Evolutionary conservation across 2,888 invertebrate species (phyloP), one percentile per base, ranked within the genome.

Genomic region (Drosophila monieri): DNA sequence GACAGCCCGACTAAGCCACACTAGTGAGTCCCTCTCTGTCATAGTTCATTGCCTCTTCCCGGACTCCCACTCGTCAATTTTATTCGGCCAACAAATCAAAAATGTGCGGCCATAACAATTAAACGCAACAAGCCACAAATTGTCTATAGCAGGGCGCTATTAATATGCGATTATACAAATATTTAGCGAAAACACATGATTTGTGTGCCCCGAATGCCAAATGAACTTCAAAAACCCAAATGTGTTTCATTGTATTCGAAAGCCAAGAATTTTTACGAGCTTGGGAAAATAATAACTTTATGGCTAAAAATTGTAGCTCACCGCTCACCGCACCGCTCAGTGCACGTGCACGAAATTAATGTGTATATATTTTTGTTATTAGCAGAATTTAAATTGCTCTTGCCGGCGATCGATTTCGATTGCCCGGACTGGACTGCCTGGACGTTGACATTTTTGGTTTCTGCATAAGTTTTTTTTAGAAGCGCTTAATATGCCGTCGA

Each of bases 91-190:
- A 32, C 47, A 64, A 52, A 64, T 61, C 52, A 46, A 30, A 35
- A n/a, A 47, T 46, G 39, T 53, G 55, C 47, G 9, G 41, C 35
- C 30, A 57, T 55, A 59, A 55, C 52, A 71, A 44, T 68, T 70
- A 70, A 25, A 51, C 57, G 39, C 67, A 62, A 49, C 57, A 51
- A 39, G 27, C 62, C 43, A 54, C 62, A 72, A 56, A 75, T 77
- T 81, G 75, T 72, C 76, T 73, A 85, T 78, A 85, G 68, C 68
- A 74, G 84, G 78, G 88, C 84, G 88, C 81, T 88, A 89, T 90
- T 90, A 89, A 90, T 90, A 85, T 88, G 89, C 89, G 80, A 89
- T 89, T 89, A 88, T 89, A 89, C 89, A 90, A 87, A 89, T 88
- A 89, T 89, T 90, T 90, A 90, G 88, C 85, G 81, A 87, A 85